Percentiles rank a stretch among this genome's conserved stretches.
Evolutionary conservation across 2,113 vertebrate genomes (phyloP).

Genomic region (Clarias magur): DNA sequence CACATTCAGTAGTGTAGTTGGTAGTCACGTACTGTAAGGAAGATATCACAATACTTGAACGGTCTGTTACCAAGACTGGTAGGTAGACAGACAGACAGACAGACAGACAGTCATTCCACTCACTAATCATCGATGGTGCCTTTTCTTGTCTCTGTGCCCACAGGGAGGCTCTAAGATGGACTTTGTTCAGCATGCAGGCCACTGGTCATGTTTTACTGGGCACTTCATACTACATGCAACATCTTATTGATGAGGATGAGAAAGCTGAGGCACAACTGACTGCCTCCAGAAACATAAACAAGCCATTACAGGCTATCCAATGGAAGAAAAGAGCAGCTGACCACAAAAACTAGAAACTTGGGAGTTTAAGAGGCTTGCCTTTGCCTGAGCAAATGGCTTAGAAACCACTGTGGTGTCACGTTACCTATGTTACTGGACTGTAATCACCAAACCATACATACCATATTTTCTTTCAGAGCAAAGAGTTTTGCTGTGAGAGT

Average conservation of each 20-base stretch:
- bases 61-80: not conserved
- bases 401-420: not conserved
- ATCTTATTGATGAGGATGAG: constrained; percentile 83
- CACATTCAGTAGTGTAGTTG: not conserved
- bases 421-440: constrained; percentile 34
- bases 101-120: not conserved
- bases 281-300: constrained; percentile 35
- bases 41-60: not conserved
- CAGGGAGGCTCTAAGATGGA: constrained; percentile 89
- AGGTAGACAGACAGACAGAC: not conserved
- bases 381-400: not conserved
- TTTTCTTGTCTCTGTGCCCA: constrained; percentile 23
- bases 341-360: not conserved
- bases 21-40: not conserved
- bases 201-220: constrained; percentile 89
- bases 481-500: not conserved
- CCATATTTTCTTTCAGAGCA: not conserved
- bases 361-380: not conserved
- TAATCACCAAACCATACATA: not conserved
- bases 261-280: constrained; percentile 57
- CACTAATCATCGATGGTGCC: not conserved
- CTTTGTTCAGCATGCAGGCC: constrained; percentile 87
- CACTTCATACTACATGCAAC: constrained; percentile 90
- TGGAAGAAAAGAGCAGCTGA: constrained; percentile 26
- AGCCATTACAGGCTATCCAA: constrained; percentile 33